Conservation (phyloP, 1,140 invertebrate species). For the Drosophila azteca region DNA sequence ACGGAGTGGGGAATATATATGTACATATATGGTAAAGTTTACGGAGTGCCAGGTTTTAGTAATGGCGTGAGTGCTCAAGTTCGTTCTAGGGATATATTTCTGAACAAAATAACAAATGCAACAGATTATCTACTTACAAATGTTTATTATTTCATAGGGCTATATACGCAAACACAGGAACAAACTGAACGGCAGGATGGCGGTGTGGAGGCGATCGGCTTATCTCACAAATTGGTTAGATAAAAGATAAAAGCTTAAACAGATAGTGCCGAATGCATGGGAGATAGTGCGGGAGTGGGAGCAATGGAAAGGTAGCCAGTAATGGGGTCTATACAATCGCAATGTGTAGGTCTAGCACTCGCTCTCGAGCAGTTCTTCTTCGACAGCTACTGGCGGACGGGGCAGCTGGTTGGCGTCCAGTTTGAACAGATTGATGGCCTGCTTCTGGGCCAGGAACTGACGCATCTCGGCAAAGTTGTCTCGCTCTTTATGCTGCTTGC, state of each 20-base stretch:
- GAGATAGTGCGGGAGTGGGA: conserved; percentile 26
- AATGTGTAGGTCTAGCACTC: conserved; percentile 66
- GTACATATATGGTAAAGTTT: too few species aligned
- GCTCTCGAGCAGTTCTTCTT: conserved; percentile 78
- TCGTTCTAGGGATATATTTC: too few species aligned
- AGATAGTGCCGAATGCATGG: conserved; percentile 18
- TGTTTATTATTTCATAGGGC: conserved; percentile 26
- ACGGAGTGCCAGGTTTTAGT: too few species aligned
- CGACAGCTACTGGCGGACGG: conserved; percentile 24
- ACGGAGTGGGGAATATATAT: too few species aligned
- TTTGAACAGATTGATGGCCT: conserved; percentile 74
- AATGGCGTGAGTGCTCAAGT: too few species aligned
- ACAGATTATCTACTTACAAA: conserved; percentile 14
- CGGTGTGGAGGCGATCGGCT: conserved; percentile 14
- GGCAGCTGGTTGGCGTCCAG: conserved; percentile 31
- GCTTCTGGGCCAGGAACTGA: conserved; percentile 79
- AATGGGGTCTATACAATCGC: conserved; percentile 1
- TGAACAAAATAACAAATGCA: neutral
- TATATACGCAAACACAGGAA: conserved; percentile 24
- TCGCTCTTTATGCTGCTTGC: conserved; percentile 73
- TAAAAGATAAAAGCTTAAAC: conserved; percentile 36
- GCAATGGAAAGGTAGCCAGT: conserved; percentile 14
- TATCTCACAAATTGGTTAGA: conserved; percentile 42
- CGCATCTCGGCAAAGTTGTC: conserved; percentile 83
- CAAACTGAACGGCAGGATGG: conserved; percentile 31